A percentile compares a stretch with the other conserved stretches of the same genome.
phyloP scores from a whole-genome alignment of 2,113 vertebrate species.

The Pachypanchax playfairii region DNA sequence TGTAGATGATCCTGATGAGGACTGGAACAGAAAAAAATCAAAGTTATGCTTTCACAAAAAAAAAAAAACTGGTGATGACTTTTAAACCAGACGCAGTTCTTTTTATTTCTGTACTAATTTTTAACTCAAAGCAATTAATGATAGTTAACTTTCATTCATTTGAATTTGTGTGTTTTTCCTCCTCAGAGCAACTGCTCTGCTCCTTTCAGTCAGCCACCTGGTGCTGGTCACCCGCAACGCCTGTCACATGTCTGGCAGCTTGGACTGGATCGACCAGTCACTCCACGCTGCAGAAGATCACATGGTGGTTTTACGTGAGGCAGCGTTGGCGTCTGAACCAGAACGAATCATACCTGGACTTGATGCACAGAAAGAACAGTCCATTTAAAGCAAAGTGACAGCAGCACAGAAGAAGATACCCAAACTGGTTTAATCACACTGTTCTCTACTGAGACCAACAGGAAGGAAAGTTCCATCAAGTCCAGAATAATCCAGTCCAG shows the following conservation, averaged over 20 bases:
- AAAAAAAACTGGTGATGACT: too few relatives aligned
- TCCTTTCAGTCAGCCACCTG: conserved; percentile 92
- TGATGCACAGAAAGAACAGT: conserved; percentile 85
- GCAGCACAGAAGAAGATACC: too few relatives aligned
- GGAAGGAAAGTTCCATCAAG: too few relatives aligned
- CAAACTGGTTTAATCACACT: too few relatives aligned
- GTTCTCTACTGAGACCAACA: too few relatives aligned
- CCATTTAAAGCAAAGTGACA: conserved; percentile 79
- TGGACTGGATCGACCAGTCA: conserved; percentile 94
- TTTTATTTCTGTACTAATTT: too few relatives aligned
- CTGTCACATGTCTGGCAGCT: conserved; percentile 88
- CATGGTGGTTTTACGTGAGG: conserved; percentile 90
- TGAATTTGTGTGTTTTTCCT: not conserved
- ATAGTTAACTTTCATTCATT: too few relatives aligned
- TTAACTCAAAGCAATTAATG: too few relatives aligned
- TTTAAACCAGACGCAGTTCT: too few relatives aligned
- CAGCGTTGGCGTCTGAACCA: conserved; percentile 87
- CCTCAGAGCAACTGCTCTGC: conserved; percentile 87
- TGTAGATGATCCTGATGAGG: too few relatives aligned
- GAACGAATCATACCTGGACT: conserved; percentile 76
- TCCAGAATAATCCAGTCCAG: not conserved
- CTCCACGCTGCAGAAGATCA: conserved; percentile 90
- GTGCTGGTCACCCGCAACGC: conserved; percentile 94
- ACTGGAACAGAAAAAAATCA: too few relatives aligned
- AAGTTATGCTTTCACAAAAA: too few relatives aligned